A percentile compares a stretch with the other conserved stretches of the same genome.
Evolutionary conservation across 2,888 invertebrate genomes (phyloP).

Genomic region (Tenthredo distinguenda): DNA sequence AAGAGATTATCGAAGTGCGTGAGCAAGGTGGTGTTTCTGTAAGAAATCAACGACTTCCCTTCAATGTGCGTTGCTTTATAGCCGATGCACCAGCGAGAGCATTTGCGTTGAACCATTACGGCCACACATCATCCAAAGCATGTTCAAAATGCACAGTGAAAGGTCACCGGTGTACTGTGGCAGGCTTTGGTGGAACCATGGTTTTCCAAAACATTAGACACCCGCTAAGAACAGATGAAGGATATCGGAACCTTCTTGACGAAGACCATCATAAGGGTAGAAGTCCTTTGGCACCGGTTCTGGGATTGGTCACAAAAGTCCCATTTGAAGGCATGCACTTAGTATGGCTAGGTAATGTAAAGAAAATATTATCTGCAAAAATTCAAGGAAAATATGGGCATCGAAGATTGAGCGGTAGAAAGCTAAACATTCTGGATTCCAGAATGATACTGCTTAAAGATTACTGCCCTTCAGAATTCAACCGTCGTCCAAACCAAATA

Average conservation of each 20-base stretch:
- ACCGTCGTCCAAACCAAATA: constrained; percentile 47
- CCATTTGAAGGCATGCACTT: constrained; percentile 45
- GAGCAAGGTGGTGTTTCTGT: constrained; percentile 7
- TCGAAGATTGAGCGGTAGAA: constrained; percentile 43
- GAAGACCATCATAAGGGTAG: constrained; percentile 36
- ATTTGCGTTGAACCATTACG: constrained; percentile 4
- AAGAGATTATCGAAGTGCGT: constrained; percentile 20
- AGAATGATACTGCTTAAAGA: constrained; percentile 34
- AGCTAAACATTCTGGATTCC: constrained; percentile 38
- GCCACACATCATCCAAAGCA: background rate
- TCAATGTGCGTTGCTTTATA: constrained; percentile 21
- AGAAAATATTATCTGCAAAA: constrained; percentile 34
- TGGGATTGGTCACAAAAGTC: constrained; percentile 14
- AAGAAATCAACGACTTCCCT: background rate
- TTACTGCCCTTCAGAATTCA: constrained; percentile 52
- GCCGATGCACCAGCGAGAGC: constrained; percentile 12
- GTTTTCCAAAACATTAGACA: background rate
- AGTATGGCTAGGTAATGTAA: constrained; percentile 22
- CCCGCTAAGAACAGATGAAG: background rate
- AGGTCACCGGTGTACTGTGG: constrained; percentile 3
- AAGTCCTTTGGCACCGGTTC: constrained; percentile 45
- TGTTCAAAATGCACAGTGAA: constrained; percentile 32
- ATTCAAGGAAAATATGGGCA: constrained; percentile 24
- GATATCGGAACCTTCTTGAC: background rate
- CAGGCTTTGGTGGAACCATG: background rate